Evolutionary conservation across 2,113 vertebrate species (phyloP), one percentile per base, ranked within the genome.

Genomic region (Guaruba guarouba): DNA sequence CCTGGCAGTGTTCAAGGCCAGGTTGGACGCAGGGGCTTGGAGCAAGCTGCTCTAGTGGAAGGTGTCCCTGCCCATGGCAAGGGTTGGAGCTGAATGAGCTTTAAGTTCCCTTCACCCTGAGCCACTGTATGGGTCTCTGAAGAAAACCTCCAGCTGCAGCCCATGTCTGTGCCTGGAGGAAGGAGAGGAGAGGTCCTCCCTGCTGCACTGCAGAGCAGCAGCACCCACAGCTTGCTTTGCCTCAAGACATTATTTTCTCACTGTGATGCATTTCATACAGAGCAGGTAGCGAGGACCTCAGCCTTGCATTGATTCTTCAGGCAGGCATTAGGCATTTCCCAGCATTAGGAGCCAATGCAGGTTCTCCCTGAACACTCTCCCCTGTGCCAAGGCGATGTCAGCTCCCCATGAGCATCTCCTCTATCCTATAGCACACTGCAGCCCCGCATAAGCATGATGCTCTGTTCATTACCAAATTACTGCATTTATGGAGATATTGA

Each of bases 401-500:
- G 57, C 9, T 59, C 57, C 57, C 57, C 22, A 59, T 59, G 57
- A 16, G 22, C 57, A n/a, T 59, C 33, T 59, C 22, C 22, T 59
- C 57, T 51, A 14, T 59, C n/a, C 57, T 59, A 16, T 35, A 59
- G 33, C 57, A 24, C 22, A 5, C 22, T 35, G 57, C 57, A 59
- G 57, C 33, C 59, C 84, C 13, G 18, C 29, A 7, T 35, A 5
- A 27, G 71, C n/a, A 3, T 17, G 28, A 18, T 31, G 17, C 91
- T 33, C n/a, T 44, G 44, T 51, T 91, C 71, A 41, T 85, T 70
- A 78, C 8, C 63, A 70, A 51, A 49, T 43, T 16, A 48, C 37
- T 24, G 74, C n/a, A 61, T 74, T 90, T 61, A 41, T 64, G 85
- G 57, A 79, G 78, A 55, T 88, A 64, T 67, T 80, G 55, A 82